Base-by-base conservation (phyloP, 2,888 invertebrate genomes). In the Meiosimyza platycephala region DNA sequence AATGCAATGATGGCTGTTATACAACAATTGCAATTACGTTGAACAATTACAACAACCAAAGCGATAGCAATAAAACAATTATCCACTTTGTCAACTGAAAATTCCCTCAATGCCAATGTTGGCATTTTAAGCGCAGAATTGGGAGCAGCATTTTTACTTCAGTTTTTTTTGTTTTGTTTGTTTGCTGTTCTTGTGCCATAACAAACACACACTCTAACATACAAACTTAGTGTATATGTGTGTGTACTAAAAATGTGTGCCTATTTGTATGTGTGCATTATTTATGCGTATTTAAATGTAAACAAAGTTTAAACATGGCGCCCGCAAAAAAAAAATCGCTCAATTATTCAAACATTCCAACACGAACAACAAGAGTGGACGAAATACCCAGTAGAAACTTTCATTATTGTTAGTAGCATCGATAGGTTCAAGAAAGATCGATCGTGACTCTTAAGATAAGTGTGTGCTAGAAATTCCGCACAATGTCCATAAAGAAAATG, bases 281-380 rank as follows among this genome's bases (percentile, higher is more conserved):
- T 66, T 66, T 54, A 66, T 54, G 16, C 40, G 40, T 40, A 54
- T 66, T 66, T 66, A 54, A 40, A 66, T 66, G 66, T 66, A 47
- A 54, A n/a, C 66, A 52, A 66, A 54, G 66, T 33, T 66, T 66
- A 55, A 54, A 66, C 16, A 40, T 51, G 51, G 18, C 50, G 22
- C 64, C 22, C 13, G 47, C 15, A 40, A 60, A 16, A 54, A 64
- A n/a, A 52, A 66, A 66, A 11, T 16, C 18, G 16, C 55, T 66
- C 66, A 64, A 64, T 57, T 57, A 67, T 57, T 33, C 55, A 66
- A 28, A 40, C 52, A 52, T 40, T 40, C 22, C 64, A 33, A 16
- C 33, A 28, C 52, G 33, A 51, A 62, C 40, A n/a, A 16, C 47
- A 18, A n/a, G 12, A 22, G 12, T 63, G 47, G 63, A 47, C 63